Conservation (phyloP, 2,888 invertebrate genomes). For the Quadroppia sp. region DNA sequence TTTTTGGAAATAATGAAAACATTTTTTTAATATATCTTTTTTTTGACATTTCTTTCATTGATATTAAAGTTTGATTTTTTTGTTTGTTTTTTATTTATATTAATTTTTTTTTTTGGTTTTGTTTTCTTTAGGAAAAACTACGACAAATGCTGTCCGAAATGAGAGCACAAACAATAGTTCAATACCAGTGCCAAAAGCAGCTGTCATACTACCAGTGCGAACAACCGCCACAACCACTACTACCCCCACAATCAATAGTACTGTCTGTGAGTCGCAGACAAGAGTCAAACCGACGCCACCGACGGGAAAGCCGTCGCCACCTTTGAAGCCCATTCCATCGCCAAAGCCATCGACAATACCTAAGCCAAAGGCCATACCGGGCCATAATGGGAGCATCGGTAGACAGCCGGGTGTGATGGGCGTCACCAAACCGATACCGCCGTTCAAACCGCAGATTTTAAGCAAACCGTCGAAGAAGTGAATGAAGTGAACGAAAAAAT, state of each 20-base stretch:
- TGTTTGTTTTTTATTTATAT: background rate
- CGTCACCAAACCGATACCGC: background rate
- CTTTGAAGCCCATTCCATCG: background rate
- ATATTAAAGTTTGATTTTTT: no score
- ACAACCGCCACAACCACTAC: background rate
- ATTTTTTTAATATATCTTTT: no score
- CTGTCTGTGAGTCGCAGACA: background rate
- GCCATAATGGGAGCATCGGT: background rate
- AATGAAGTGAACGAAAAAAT: background rate
- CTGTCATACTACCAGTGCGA: background rate
- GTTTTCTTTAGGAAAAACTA: constrained; percentile 1
- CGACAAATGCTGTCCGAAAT: background rate
- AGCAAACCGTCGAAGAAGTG: constrained; percentile 1
- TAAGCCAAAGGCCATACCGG: background rate
- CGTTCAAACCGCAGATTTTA: constrained; percentile 14
- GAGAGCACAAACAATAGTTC: background rate
- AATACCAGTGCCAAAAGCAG: background rate
- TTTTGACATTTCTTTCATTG: no score
- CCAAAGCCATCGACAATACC: constrained; percentile 26
- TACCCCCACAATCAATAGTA: background rate
- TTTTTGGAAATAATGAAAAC: no score
- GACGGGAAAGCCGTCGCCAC: constrained; percentile 14
- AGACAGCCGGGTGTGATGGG: no score
- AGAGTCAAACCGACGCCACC: background rate
- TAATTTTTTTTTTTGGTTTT: background rate